Base-by-base conservation (phyloP, 2,888 invertebrate genomes). In the Parapristionchus giblindavisi region DNA sequence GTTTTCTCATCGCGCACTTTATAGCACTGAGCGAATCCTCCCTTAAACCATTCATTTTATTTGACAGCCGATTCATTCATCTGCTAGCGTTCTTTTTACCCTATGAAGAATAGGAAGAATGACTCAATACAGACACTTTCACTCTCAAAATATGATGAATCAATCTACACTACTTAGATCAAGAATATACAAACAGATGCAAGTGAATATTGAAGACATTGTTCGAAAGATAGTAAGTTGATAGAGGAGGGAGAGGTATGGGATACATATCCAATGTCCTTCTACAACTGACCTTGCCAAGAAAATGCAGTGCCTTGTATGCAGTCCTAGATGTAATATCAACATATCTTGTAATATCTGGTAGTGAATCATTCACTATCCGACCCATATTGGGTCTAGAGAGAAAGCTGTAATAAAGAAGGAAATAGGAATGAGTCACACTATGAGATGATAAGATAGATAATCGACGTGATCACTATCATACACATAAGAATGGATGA, bases 1-100 rank as follows among this genome's bases (percentile, higher is more conserved):
- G 38, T 36, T 21, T n/a, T 14, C 48, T 58, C 72, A 48, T 72
- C 36, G 17, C 60, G 40, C 38, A 72, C 72, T 48, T 72, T 72
- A 48, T 72, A 72, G 36, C 72, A 72, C 32, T 60, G 29, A 1
- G 72, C 72, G 40, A 72, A 72, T n/a, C 72, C 72, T 60, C 72
- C 72, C 72, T 72, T 52, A 29, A 56, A 61, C 4, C 14, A 61
- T 43, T 43, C 8, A 43, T 5, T 27, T 27, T 61, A 40, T 40
- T 61, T 61, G 38, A 27, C 61, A 61, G 24, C 34, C 61, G 27
- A 61, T 40, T 61, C 27, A 38, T 61, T 27, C 40, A 40, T 40
- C 61, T 61, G 36, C 38, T 38, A 24, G 61, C n/a, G n/a, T n/a
- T 61, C 38, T 61, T 61, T 61, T 61, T 27, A 61, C 40, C 40